phyloP scores from a whole-genome alignment of 2,797 vertebrate species.

The Astyanax mexicanus region DNA sequence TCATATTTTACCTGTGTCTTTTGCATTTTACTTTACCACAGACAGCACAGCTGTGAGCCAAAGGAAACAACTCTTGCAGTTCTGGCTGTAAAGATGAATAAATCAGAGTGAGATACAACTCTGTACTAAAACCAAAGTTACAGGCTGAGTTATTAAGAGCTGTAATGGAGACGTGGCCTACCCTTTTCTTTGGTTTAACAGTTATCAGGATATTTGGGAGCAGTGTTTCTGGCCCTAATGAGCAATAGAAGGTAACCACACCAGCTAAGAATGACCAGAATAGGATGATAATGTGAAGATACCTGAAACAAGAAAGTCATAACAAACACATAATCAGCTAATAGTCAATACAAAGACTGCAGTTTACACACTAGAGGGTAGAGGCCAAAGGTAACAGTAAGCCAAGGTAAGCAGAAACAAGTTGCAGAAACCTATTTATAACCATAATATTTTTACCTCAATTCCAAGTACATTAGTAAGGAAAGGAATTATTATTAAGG shows the following conservation, averaged over 20 bases:
- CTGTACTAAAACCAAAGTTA: background rate
- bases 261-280: conserved; percentile 98
- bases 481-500: no score
- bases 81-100: conserved; percentile 77
- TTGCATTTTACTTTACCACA: conserved; percentile 97
- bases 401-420: background rate
- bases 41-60: conserved; percentile 92
- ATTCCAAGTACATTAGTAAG: no score
- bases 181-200: conserved; percentile 90
- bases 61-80: conserved; percentile 91
- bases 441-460: no score
- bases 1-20: conserved; percentile 86
- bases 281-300: conserved; percentile 91
- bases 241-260: conserved; percentile 92
- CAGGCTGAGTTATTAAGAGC: background rate
- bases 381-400: no score
- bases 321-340: background rate
- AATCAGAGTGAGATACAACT: background rate
- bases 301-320: conserved; percentile 73
- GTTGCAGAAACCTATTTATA: no score
- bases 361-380: background rate
- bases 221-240: conserved; percentile 88
- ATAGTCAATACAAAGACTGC: background rate
- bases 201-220: conserved; percentile 90
- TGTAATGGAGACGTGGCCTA: conserved; percentile 54